phyloP scores from a whole-genome alignment of 2,113 vertebrate species.

The Physeter macrocephalus region DNA sequence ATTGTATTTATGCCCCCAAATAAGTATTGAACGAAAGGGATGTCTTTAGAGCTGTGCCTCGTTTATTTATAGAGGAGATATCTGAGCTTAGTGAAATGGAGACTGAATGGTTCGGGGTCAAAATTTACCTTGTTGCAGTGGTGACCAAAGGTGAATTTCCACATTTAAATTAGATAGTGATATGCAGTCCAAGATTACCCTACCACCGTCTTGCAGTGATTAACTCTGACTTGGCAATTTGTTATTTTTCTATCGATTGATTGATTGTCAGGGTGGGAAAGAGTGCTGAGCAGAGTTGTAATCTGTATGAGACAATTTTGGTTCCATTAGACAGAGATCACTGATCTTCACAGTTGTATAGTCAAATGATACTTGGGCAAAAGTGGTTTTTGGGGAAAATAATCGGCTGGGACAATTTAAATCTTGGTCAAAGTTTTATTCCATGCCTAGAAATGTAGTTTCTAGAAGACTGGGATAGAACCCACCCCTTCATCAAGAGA shows the following conservation, averaged over 20 bases:
- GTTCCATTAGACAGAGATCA: not conserved
- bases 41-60: not conserved
- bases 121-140: not conserved
- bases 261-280: not conserved
- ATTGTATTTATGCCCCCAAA: not conserved
- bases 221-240: not conserved
- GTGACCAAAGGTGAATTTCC: not conserved
- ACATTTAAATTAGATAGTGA: not conserved
- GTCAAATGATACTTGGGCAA: not conserved
- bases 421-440: not conserved
- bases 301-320: not conserved
- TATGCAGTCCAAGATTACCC: not conserved
- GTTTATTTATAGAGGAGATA: not conserved
- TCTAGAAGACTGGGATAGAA: not conserved
- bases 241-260: not conserved
- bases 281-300: not conserved
- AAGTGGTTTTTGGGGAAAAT: not conserved
- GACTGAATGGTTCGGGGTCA: not conserved
- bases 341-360: not conserved
- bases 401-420: not conserved
- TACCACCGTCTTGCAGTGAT: not conserved
- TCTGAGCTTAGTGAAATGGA: not conserved
- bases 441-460: not conserved
- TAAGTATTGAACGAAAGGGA: not conserved
- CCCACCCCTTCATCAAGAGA: not conserved